Conservation (phyloP, 2,113 vertebrate species). For the Ochotona curzoniae region DNA sequence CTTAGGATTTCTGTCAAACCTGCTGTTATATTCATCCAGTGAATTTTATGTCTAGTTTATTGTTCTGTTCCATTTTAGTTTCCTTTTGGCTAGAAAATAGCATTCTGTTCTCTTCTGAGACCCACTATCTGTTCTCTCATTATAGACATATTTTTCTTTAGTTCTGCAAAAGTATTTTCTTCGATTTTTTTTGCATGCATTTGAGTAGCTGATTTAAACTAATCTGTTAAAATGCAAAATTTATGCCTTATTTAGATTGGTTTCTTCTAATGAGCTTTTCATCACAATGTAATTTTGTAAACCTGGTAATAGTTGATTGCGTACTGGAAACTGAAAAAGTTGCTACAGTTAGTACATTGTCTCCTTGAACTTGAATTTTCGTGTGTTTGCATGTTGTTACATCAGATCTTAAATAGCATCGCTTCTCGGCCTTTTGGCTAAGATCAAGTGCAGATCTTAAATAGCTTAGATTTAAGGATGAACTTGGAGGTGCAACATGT, state of each 20-base stretch:
- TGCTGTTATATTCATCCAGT: background rate
- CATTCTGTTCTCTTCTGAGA: slow-evolving; percentile 2
- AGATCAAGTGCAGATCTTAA: no score
- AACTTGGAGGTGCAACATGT: no score
- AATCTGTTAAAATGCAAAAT: background rate
- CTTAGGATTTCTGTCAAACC: background rate
- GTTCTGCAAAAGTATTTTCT: background rate
- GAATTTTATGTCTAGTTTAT: slow-evolving; percentile 9
- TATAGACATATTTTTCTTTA: background rate
- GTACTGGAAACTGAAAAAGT: background rate
- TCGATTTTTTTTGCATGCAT: background rate
- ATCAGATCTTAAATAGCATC: background rate
- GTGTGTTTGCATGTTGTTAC: background rate
- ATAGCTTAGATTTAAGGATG: no score
- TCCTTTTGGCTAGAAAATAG: background rate
- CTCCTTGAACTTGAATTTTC: background rate
- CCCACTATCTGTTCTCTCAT: background rate
- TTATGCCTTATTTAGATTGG: background rate
- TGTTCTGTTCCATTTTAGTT: background rate
- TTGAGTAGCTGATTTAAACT: background rate
- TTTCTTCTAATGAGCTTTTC: background rate
- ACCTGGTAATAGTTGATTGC: background rate
- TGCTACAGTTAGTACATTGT: background rate
- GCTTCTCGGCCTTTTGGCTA: no score
- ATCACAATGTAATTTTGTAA: background rate